A percentile compares a stretch with the other conserved stretches of the same genome.
These are phyloP conservation scores for Pteropus alecto DNA, from an alignment of 2,113 vertebrate genomes.

Conservation along the genomic window DNA sequence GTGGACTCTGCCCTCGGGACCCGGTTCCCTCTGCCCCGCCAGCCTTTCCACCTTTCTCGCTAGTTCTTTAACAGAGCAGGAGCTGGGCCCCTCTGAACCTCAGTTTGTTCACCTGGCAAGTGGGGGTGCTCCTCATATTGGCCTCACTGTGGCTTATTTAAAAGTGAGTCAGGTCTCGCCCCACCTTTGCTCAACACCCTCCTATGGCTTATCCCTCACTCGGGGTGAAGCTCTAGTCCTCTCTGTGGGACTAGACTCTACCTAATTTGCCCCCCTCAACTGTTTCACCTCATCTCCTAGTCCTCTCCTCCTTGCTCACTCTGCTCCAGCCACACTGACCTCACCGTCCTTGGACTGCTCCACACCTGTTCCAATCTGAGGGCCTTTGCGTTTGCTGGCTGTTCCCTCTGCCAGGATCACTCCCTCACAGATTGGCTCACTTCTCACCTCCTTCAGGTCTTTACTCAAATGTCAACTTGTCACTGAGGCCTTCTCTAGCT, in stretches of 20 bases:
- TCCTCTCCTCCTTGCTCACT: background rate
- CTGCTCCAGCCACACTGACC: background rate
- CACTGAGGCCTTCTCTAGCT: background rate
- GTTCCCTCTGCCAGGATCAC: background rate
- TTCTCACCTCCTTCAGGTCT: background rate
- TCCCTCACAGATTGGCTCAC: background rate
- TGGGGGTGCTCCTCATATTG: background rate
- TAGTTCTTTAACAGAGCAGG: background rate
- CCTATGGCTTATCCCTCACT: background rate
- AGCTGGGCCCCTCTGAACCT: background rate
- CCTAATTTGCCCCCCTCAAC: too few species aligned
- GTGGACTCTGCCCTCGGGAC: slow-evolving; percentile 85
- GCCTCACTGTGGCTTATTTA: background rate
- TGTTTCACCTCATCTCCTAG: background rate
- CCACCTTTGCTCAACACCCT: background rate
- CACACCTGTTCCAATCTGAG: background rate
- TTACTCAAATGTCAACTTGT: background rate
- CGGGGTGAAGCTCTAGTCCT: background rate
- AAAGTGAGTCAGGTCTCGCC: background rate
- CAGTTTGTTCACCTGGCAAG: background rate
- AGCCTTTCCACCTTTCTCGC: background rate
- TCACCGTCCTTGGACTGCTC: background rate
- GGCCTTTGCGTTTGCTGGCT: background rate
- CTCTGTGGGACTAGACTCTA: background rate
- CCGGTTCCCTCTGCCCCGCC: slow-evolving; percentile 43